phyloP scores from a whole-genome alignment of 2,888 invertebrate genomes.

The Odontomyia ornata region DNA sequence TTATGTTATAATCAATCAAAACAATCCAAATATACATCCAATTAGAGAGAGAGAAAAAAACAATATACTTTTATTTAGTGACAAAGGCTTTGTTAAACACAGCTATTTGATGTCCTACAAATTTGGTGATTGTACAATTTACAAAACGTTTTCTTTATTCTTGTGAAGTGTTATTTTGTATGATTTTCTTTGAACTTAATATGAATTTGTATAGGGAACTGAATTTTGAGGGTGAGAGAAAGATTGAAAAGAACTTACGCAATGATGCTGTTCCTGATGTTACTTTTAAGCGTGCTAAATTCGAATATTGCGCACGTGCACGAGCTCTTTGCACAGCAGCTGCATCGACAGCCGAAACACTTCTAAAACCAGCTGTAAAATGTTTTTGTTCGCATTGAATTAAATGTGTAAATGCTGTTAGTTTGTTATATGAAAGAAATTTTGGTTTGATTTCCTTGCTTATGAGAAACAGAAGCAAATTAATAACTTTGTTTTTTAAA shows the following conservation, averaged over 20 bases:
- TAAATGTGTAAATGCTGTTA: slow-evolving; percentile 14
- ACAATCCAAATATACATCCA: not conserved
- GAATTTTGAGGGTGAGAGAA: not conserved
- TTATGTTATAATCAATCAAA: slow-evolving; percentile 18
- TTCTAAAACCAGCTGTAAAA: slow-evolving; percentile 71
- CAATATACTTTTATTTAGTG: slow-evolving; percentile 26
- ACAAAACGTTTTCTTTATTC: not conserved
- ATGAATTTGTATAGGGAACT: not conserved
- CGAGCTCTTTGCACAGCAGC: slow-evolving; percentile 90
- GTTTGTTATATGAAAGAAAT: slow-evolving; percentile 1
- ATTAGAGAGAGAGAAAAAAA: too few relatives aligned
- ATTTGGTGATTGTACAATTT: not conserved
- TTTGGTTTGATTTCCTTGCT: not conserved
- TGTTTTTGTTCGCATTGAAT: slow-evolving; percentile 27
- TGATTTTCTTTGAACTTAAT: not conserved
- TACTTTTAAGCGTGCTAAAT: slow-evolving; percentile 79
- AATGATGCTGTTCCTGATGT: slow-evolving; percentile 71
- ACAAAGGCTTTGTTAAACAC: not conserved
- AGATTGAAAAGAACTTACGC: slow-evolving; percentile 68
- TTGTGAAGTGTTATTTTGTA: not conserved
- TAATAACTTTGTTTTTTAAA: not conserved
- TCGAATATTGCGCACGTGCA: slow-evolving; percentile 83
- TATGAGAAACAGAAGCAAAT: not conserved
- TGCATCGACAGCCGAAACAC: slow-evolving; percentile 93
- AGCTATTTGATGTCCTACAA: not conserved